Base-by-base conservation (phyloP, 2,888 invertebrate species). In the Euplexia lucipara region DNA sequence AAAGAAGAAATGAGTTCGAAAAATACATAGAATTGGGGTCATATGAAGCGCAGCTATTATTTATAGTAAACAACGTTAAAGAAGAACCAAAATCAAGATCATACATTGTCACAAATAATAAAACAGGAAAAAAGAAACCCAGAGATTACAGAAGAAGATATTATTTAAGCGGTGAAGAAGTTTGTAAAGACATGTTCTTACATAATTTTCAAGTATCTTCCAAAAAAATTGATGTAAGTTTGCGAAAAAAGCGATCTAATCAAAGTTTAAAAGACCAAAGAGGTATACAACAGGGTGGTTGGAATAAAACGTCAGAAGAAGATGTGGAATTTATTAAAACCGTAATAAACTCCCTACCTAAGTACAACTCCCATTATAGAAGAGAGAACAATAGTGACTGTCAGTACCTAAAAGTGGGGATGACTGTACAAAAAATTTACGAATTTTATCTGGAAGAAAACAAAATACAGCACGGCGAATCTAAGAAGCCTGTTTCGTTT, bases 321-420 rank as follows among this genome's bases (percentile, higher is more conserved):
- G 60, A 74, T 26, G 22, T 67, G 10, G 61, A 70, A n/a, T 70
- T 74, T 64, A 51, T 74, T 26, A 63, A 39, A 48, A 32, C n/a
- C 3, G 10, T 48, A 16, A 48, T 32, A 18, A 18, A 48, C 32
- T 34, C 48, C 32, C 45, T 30, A 47, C 26, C 45, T 26, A 47
- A 65, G 56, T 72, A 68, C 48, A 62, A 69, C 62, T 69, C 69
- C n/a, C 69, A 70, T 57, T 62, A 72, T 35, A 72, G 69, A 41
- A 63, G 73, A 44, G 73, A 59, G 16, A 56, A 41, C 51, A 74
- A 48, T 37, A 70, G 58, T 61, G 67, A 58, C 37, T 41, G 35
- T 39, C 32, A 48, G 39, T 48, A 35, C 12, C 18, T 49, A 39
- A 49, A 37, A 59, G 16, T 53, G 9, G 52, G 61, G 14, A 52